These are phyloP conservation scores for Medauroidea extradentata DNA, from an alignment of 1,140 invertebrate genomes.

Conservation along the genomic window DNA sequence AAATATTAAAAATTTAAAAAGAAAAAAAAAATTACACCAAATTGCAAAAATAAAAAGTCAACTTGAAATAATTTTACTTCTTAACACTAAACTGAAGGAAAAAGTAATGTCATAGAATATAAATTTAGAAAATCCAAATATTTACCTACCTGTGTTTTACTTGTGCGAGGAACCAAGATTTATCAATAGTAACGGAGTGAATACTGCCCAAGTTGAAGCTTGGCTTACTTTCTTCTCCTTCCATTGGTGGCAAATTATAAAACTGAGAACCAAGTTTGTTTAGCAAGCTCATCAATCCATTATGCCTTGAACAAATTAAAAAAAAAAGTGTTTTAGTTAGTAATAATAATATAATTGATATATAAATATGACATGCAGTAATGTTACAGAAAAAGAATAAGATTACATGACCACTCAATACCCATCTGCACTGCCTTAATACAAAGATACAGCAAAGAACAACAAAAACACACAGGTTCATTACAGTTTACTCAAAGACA, in stretches of 20 bases:
- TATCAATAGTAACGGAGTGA: conserved; percentile 46
- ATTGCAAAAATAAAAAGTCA: neutral
- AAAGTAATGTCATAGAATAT: no score
- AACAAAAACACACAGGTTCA: no score
- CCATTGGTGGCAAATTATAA: conserved; percentile 47
- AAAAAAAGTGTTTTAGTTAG: neutral
- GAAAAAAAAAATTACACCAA: neutral
- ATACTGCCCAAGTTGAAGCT: conserved; percentile 45
- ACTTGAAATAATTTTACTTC: no score
- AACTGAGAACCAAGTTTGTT: conserved; percentile 52
- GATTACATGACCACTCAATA: no score
- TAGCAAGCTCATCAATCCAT: conserved; percentile 52
- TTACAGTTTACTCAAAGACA: no score
- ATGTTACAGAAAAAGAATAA: no score
- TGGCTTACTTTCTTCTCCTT: conserved; percentile 41
- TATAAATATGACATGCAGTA: no score
- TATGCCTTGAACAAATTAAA: conserved; percentile 44
- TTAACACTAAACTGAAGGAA: no score
- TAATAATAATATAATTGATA: neutral
- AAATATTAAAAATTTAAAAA: no score
- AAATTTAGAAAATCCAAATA: no score
- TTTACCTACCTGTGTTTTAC: conserved; percentile 38
- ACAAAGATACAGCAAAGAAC: no score
- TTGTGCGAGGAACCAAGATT: conserved; percentile 52
- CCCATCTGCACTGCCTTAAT: no score